phyloP scores from a whole-genome alignment of 2,797 vertebrate genomes.

The Varecia variegata region DNA sequence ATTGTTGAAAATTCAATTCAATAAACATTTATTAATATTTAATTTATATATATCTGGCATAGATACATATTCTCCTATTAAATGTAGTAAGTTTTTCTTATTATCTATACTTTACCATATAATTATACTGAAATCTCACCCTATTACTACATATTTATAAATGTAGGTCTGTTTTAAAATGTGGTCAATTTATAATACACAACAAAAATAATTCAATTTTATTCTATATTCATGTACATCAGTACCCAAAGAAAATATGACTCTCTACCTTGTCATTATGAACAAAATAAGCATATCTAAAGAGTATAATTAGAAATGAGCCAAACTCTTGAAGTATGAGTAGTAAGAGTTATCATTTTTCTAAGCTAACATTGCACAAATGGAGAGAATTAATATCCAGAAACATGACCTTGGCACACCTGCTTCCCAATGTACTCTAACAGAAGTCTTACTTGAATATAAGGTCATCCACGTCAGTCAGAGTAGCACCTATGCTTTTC shows the following conservation, averaged over 20 bases:
- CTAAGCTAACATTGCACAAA: neutral
- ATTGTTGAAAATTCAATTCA: neutral
- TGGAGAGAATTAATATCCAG: neutral
- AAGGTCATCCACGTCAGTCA: slow-evolving; percentile 96
- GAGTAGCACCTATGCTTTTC: slow-evolving; percentile 96
- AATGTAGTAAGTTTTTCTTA: neutral
- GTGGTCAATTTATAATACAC: neutral
- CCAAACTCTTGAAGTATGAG: neutral
- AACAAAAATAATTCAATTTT: slow-evolving; percentile 11
- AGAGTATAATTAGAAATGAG: neutral
- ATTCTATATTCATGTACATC: neutral
- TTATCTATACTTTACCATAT: neutral
- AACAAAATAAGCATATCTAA: slow-evolving; percentile 4
- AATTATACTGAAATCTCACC: neutral
- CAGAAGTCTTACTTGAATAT: slow-evolving; percentile 93
- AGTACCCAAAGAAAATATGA: neutral
- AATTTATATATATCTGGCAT: neutral
- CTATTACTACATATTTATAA: neutral
- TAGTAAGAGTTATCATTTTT: neutral
- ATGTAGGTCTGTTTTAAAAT: slow-evolving; percentile 4
- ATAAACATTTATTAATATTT: neutral
- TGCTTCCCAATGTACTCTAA: neutral
- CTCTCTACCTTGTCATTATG: neutral
- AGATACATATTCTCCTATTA: neutral
- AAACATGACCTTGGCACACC: neutral